phyloP scores from a whole-genome alignment of 2,113 vertebrate species.

The Mormoops blainvillei region DNA sequence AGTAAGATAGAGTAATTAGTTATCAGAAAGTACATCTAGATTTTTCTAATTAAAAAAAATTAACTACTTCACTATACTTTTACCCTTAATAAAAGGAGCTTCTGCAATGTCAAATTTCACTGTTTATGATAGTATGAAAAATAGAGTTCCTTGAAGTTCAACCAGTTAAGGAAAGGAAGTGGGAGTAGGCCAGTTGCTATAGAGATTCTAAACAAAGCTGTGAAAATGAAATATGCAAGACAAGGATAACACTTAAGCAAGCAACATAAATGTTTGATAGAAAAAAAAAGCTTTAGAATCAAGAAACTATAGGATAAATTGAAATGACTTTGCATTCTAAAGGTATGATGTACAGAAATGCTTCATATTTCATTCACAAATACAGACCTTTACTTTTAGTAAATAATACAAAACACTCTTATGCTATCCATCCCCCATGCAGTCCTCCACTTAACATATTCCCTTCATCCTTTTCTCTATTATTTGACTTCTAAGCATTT shows the following conservation, averaged over 20 bases:
- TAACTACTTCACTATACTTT: slow-evolving; percentile 31
- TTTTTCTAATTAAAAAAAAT: slow-evolving; percentile 47
- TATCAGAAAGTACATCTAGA: slow-evolving; percentile 54
- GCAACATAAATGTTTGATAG: slow-evolving; percentile 35
- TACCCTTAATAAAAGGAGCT: background rate
- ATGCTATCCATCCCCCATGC: background rate
- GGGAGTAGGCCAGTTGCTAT: background rate
- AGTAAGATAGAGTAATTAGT: slow-evolving; percentile 41
- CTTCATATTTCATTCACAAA: background rate
- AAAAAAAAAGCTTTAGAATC: background rate
- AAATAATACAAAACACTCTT: background rate
- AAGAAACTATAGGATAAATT: background rate
- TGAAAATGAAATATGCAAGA: slow-evolving; percentile 24
- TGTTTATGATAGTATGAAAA: background rate
- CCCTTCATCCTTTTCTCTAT: background rate
- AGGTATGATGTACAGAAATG: background rate
- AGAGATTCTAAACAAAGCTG: slow-evolving; percentile 41
- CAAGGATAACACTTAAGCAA: background rate
- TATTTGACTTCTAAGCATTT: background rate
- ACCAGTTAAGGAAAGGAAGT: background rate
- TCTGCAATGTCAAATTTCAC: background rate
- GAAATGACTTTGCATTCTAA: background rate
- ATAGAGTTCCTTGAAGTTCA: background rate
- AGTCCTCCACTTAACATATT: background rate
- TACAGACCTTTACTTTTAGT: background rate